phyloP scores from a whole-genome alignment of 1,140 invertebrate species.

The Catajapyx aquilonaris region DNA sequence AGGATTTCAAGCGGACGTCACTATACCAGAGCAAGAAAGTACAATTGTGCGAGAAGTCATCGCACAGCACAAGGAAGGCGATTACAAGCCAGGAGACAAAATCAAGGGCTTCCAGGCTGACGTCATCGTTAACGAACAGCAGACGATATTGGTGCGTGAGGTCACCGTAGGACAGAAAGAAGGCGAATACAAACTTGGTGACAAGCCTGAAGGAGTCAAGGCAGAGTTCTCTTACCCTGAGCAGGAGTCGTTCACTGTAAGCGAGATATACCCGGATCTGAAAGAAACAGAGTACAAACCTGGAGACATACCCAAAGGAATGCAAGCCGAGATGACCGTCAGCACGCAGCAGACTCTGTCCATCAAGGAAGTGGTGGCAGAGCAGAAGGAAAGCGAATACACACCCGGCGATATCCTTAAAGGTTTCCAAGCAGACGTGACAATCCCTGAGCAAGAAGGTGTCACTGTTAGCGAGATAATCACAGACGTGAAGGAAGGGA shows the following conservation, averaged over 20 bases:
- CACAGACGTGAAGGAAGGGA: constrained; percentile 22
- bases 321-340: constrained; percentile 26
- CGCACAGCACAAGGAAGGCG: constrained; percentile 33
- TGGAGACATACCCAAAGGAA: constrained; percentile 28
- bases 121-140: no score
- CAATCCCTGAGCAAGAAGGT: constrained; percentile 26
- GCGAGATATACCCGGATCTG: constrained; percentile 23
- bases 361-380: constrained; percentile 22
- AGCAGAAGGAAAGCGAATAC: constrained; percentile 15
- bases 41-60: constrained; percentile 25
- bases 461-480: constrained; percentile 28
- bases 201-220: constrained; percentile 27
- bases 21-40: constrained; percentile 29
- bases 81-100: constrained; percentile 20
- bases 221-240: constrained; percentile 25
- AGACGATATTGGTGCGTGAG: constrained; percentile 30
- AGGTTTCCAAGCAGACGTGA: constrained; percentile 25
- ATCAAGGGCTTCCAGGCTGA: constrained; percentile 26
- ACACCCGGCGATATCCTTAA: constrained; percentile 22
- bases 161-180: no score
- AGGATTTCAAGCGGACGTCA: constrained; percentile 24
- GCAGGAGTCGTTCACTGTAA: constrained; percentile 29
- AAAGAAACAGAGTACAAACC: constrained; percentile 32
- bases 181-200: no score
- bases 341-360: constrained; percentile 27